Evolutionary conservation across 30 jellyfish, hydroid and myxozoan genomes (phyloP).

Genomic region (Hydractinia symbiolongicarpus): DNA sequence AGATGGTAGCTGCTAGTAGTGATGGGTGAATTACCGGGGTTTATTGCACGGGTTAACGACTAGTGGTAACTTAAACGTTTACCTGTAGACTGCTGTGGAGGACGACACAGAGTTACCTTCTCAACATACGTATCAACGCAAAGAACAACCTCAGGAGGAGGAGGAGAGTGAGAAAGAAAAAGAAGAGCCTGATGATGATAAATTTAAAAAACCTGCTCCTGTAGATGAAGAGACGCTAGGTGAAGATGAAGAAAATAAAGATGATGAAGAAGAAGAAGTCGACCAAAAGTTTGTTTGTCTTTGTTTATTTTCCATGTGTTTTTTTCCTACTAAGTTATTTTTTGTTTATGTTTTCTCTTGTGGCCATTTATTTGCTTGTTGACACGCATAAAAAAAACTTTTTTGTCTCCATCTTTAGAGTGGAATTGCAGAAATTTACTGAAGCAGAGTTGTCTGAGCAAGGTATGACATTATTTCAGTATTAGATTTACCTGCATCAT

Average conservation of each 20-base stretch:
- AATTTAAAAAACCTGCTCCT: conserved; percentile 6
- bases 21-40: too few relatives aligned
- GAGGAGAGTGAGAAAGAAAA: neutral
- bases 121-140: neutral
- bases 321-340: neutral
- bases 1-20: too few relatives aligned
- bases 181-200: neutral
- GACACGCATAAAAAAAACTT: too few relatives aligned
- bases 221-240: conserved; percentile 5
- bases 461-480: conserved; percentile 6
- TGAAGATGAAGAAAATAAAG: conserved; percentile 31
- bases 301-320: neutral
- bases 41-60: too few relatives aligned
- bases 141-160: neutral
- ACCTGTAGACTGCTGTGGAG: conserved; percentile 16
- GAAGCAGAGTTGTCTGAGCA: conserved; percentile 36
- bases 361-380: too few relatives aligned
- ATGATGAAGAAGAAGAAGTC: conserved; percentile 9
- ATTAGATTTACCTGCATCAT: neutral
- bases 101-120: conserved; percentile 15
- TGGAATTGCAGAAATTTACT: conserved; percentile 29
- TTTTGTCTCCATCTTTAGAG: conserved; percentile 12
- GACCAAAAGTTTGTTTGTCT: neutral
- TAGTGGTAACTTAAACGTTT: neutral
- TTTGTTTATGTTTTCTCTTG: neutral